Base-by-base conservation (phyloP, 1,140 invertebrate species). In the Ceratina calcarata region DNA sequence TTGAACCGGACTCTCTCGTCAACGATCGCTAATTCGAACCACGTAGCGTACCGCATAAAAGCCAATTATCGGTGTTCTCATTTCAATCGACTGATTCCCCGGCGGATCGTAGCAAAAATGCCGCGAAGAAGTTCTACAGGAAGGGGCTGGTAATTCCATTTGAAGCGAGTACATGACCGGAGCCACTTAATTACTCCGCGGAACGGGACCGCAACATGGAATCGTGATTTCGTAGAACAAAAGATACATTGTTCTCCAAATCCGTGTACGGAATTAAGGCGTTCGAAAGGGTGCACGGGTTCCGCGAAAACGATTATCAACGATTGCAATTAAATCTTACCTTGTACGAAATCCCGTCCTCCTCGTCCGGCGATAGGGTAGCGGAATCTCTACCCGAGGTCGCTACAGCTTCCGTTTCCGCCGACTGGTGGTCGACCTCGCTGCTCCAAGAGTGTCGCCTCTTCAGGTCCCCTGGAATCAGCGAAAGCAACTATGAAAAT, bases 391-490 rank as follows among this genome's bases (percentile, higher is more conserved):
- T 83, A n/a, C 67, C 78, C 61, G 84, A 79, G 8, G 65, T 68
- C 16, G 75, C 75, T 57, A 76, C 82, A 61, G 72, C 82, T 83
- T 83, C 88, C 80, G 87, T 83, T 84, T 84, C 87, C 58, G 83
- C 78, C 16, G 78, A 71, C 53, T 82, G 85, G 27, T 70, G 70
- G 27, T 86, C 86, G 61, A 79, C 79, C 61, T 85, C 84, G 73
- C 81, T 85, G 80, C 77, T 85, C 87, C 86, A 88, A n/a, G 87
- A 89, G 64, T 90, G 86, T 57, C 88, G 86, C 51, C 81, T 81
- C 77, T 90, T 90, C 74, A 88, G 78, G 58, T 90, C 88, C 45
- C 86, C 89, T 89, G 74, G 12, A 89, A 87, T 16, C 12, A 45
- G 7, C 1, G 2, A 61, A 10, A 61, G 3, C 55, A 18, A 60